Conservation (phyloP, 2,113 vertebrate species). For the Puffinus mauretanicus region DNA sequence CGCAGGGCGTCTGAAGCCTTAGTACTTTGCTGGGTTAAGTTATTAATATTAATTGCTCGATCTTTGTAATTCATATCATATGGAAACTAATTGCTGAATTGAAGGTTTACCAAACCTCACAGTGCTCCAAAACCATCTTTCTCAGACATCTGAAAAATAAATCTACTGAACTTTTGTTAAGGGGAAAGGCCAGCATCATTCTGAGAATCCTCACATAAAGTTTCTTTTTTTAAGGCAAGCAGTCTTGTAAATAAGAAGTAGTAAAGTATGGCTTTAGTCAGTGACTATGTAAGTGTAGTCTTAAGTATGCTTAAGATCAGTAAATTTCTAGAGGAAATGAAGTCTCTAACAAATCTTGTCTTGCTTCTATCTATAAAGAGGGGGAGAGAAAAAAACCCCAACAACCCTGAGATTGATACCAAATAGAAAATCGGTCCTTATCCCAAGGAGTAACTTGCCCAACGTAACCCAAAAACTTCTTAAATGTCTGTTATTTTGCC, state of each 20-base stretch:
- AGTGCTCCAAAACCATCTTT: slow-evolving; percentile 8
- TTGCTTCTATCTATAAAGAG: not conserved
- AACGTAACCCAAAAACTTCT: not conserved
- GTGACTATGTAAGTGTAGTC: not conserved
- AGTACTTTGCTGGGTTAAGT: not conserved
- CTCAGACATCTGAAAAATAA: slow-evolving; percentile 10
- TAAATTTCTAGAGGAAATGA: not conserved
- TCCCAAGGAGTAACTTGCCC: not conserved
- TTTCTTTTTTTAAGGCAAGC: slow-evolving; percentile 27
- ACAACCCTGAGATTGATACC: not conserved
- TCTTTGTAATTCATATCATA: not conserved
- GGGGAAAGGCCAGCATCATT: slow-evolving; percentile 42
- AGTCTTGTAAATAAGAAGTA: not conserved
- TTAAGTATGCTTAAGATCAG: not conserved
- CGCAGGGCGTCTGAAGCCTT: not conserved
- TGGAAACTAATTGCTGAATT: not conserved
- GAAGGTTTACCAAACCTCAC: not conserved
- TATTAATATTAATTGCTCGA: not conserved
- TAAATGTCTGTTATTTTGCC: not conserved
- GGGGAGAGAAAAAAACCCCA: not conserved
- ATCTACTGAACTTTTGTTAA: slow-evolving; percentile 47
- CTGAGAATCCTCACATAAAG: slow-evolving; percentile 35
- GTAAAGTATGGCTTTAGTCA: not conserved
- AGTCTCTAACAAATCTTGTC: not conserved
- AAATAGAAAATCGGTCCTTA: not conserved